Conservation (phyloP, 2,113 vertebrate genomes). For the Excalfactoria chinensis region DNA sequence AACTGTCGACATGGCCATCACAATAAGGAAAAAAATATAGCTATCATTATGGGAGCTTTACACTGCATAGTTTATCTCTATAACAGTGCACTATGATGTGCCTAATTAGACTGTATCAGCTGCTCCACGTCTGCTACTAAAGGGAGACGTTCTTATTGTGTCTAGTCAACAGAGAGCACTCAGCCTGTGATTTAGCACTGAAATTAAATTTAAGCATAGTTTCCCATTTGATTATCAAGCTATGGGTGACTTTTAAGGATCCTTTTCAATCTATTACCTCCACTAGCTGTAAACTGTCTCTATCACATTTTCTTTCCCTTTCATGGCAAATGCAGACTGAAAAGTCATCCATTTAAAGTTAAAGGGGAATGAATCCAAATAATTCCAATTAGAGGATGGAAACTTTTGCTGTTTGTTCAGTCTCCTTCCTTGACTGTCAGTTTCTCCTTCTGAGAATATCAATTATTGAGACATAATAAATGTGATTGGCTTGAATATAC, state of each 20-base stretch:
- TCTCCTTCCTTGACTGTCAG: background rate
- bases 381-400: background rate
- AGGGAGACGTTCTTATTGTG: slow-evolving; percentile 58
- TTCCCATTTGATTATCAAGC: slow-evolving; percentile 66
- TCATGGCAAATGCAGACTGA: background rate
- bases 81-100: slow-evolving; percentile 65
- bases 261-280: slow-evolving; percentile 19
- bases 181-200: slow-evolving; percentile 65
- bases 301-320: background rate
- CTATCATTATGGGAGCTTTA: slow-evolving; percentile 65
- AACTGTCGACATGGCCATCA: slow-evolving; percentile 55
- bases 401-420: background rate
- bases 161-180: slow-evolving; percentile 63
- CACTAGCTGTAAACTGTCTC: background rate
- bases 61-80: slow-evolving; percentile 68
- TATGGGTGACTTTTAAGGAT: slow-evolving; percentile 51
- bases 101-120: slow-evolving; percentile 73
- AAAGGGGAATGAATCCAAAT: background rate
- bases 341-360: background rate
- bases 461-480: background rate
- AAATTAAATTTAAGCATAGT: slow-evolving; percentile 70
- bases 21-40: slow-evolving; percentile 72
- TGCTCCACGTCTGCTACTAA: slow-evolving; percentile 39
- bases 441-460: background rate
- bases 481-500: background rate